phyloP scores from a whole-genome alignment of 2,888 invertebrate species.

The Apodemia arnacis region DNA sequence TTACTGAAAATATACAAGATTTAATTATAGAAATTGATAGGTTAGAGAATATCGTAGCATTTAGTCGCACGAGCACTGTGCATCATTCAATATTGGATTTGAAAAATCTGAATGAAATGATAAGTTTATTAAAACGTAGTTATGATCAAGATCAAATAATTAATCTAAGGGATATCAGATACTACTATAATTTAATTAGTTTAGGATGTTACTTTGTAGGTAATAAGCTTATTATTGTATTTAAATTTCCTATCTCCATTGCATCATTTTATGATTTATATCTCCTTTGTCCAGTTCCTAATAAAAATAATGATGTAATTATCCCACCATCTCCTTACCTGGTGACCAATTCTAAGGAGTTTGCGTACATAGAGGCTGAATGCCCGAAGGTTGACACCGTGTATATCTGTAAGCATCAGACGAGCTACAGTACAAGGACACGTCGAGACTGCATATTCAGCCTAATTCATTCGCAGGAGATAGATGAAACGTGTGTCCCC shows the following conservation, averaged over 20 bases:
- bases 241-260: background rate
- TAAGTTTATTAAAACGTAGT: background rate
- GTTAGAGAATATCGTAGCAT: background rate
- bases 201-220: background rate
- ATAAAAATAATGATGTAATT: conserved; percentile 7
- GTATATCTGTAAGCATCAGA: no score
- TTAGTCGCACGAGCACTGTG: background rate
- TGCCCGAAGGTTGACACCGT: no score
- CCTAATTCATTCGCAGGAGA: no score
- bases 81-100: background rate
- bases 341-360: no score
- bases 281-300: background rate
- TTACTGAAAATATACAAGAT: background rate
- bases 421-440: no score
- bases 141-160: background rate
- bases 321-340: conserved; percentile 3
- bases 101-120: background rate
- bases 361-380: no score
- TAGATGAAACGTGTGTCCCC: no score
- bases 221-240: background rate
- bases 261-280: background rate
- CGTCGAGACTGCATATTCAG: no score
- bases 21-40: background rate
- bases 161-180: background rate
- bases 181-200: conserved; percentile 1